Conservation (phyloP, 2,888 invertebrate species). For the Rosalia funebris region DNA sequence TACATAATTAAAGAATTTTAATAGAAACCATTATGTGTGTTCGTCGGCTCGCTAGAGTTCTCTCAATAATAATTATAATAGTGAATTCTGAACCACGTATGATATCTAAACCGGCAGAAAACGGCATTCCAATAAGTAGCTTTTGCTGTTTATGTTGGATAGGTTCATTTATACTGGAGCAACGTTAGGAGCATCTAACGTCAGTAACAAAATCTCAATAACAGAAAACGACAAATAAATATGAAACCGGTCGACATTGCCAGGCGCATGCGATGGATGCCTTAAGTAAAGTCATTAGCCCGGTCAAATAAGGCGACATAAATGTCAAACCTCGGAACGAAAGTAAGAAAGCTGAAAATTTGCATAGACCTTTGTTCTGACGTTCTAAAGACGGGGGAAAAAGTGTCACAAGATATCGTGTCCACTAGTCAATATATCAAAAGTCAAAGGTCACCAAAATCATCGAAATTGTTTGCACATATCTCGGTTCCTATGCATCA, state of each 20-base stretch:
- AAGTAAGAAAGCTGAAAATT: too few relatives aligned
- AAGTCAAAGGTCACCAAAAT: too few relatives aligned
- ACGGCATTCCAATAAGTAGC: slow-evolving; percentile 16
- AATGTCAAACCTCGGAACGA: too few relatives aligned
- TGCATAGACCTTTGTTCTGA: too few relatives aligned
- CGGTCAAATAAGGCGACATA: too few relatives aligned
- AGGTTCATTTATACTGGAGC: slow-evolving; percentile 7
- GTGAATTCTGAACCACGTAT: slow-evolving; percentile 6
- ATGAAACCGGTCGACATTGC: slow-evolving; percentile 25
- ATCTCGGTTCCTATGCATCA: too few relatives aligned
- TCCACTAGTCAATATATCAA: too few relatives aligned
- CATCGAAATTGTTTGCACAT: too few relatives aligned
- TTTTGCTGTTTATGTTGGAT: slow-evolving; percentile 14
- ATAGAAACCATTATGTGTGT: slow-evolving; percentile 13
- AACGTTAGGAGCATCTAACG: slow-evolving; percentile 1
- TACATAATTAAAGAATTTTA: slow-evolving; percentile 33
- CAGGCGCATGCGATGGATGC: slow-evolving; percentile 25
- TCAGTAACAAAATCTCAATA: slow-evolving; percentile 4
- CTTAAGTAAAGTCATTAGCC: not conserved
- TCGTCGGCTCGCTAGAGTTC: slow-evolving; percentile 5
- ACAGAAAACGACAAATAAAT: slow-evolving; percentile 17
- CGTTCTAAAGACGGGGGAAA: too few relatives aligned
- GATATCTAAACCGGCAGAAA: slow-evolving; percentile 9
- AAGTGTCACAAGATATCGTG: too few relatives aligned
- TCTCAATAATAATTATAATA: slow-evolving; percentile 19